Evolutionary conservation across 2,888 invertebrate genomes (phyloP).

Genomic region (Tridacna gigas): DNA sequence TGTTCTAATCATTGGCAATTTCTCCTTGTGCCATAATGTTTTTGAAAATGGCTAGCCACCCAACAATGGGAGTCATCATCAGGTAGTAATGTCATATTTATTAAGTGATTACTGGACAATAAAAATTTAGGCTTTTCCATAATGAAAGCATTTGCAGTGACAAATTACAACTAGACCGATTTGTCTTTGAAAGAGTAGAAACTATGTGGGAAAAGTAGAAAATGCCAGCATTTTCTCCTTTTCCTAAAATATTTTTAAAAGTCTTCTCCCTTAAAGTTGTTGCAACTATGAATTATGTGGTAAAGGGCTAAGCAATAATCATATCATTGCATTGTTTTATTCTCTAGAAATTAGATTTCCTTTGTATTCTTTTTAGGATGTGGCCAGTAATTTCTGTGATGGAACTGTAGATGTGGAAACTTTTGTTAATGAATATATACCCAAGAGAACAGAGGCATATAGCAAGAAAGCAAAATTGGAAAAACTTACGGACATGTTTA

Average conservation of each 20-base stretch:
- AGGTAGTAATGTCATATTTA: too few species aligned
- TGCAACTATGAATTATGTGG: neutral
- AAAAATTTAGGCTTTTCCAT: too few species aligned
- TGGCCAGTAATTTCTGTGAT: constrained; percentile 92
- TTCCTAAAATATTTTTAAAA: neutral
- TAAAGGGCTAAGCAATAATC: neutral
- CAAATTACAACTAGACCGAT: too few species aligned
- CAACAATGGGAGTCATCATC: too few species aligned
- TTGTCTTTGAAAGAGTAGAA: too few species aligned
- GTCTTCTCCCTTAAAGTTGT: neutral
- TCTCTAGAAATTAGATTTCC: neutral
- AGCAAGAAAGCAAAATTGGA: constrained; percentile 95
- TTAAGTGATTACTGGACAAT: too few species aligned
- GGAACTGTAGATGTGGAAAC: constrained; percentile 90
- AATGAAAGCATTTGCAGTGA: too few species aligned
- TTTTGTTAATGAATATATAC: constrained; percentile 86
- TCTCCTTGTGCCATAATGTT: too few species aligned
- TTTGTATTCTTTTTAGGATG: constrained; percentile 84
- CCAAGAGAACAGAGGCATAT: constrained; percentile 91
- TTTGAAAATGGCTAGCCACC: too few species aligned
- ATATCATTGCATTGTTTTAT: constrained; percentile 55
- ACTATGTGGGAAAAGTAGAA: neutral
- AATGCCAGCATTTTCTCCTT: too few species aligned
- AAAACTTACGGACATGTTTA: constrained; percentile 90
- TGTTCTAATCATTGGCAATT: too few species aligned